Evolutionary conservation across 2,888 invertebrate species (phyloP).

Genomic region (Lordiphosa andalusiaca): DNA sequence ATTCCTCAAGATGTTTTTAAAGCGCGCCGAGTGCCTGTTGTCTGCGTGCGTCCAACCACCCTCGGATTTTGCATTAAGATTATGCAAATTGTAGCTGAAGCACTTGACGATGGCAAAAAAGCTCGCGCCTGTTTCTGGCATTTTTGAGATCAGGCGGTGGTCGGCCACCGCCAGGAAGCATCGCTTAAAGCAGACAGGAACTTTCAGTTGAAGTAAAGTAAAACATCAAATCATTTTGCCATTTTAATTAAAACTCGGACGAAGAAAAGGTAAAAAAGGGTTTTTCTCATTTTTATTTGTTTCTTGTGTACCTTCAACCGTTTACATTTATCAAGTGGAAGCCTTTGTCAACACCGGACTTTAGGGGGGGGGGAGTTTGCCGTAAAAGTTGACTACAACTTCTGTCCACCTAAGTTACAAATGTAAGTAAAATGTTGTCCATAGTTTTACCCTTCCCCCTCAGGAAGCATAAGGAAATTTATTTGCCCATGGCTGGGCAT

Average conservation of each 20-base stretch:
- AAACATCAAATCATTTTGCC: constrained; percentile 57
- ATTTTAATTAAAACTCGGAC: constrained; percentile 63
- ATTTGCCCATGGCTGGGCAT: constrained; percentile 33
- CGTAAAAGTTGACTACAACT: constrained; percentile 43
- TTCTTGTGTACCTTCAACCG: background rate
- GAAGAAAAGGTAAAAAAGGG: constrained; percentile 35
- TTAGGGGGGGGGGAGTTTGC: constrained; percentile 28
- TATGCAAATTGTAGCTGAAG: constrained; percentile 63
- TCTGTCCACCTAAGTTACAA: constrained; percentile 38
- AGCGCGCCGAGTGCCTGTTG: constrained; percentile 41
- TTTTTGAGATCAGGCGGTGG: constrained; percentile 37
- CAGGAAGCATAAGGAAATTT: constrained; percentile 49
- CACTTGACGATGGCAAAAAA: constrained; percentile 16
- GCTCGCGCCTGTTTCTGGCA: constrained; percentile 70
- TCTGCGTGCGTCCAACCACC: constrained; percentile 40
- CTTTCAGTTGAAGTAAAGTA: constrained; percentile 36
- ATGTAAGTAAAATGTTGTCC: constrained; percentile 61
- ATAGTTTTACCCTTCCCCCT: constrained; percentile 41
- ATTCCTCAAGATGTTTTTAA: constrained; percentile 19
- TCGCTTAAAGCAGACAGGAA: constrained; percentile 29
- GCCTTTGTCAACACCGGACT: constrained; percentile 63
- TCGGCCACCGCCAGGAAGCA: background rate
- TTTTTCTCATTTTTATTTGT: constrained; percentile 21
- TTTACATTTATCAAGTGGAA: constrained; percentile 48
- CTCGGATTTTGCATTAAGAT: constrained; percentile 65